Conservation (phyloP, 1,140 invertebrate genomes). For the Rhyacophila brunnea region DNA sequence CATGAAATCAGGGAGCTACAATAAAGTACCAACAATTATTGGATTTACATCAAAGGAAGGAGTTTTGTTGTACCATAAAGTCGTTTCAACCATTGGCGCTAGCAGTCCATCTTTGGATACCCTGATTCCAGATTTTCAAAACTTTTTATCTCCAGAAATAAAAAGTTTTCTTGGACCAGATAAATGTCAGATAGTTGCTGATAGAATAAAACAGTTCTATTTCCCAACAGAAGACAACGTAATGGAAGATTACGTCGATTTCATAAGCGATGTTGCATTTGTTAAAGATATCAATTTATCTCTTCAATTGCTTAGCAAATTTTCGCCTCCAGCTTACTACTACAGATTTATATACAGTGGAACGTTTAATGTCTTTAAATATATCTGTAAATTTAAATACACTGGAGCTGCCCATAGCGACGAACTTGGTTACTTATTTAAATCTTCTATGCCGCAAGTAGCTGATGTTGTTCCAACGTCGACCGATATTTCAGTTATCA, state of each 20-base stretch:
- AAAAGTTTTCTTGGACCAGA: conserved; percentile 33
- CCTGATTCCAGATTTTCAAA: conserved; percentile 41
- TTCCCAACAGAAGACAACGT: background rate
- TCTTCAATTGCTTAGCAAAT: background rate
- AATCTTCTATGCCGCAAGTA: too few species aligned
- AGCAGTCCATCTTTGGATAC: too few species aligned
- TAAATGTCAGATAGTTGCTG: conserved; percentile 42
- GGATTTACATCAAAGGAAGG: conserved; percentile 64
- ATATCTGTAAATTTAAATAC: background rate
- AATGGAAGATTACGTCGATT: background rate
- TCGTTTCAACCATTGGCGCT: conserved; percentile 38
- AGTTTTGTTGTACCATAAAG: conserved; percentile 42
- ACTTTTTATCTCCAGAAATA: conserved; percentile 43
- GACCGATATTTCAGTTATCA: conserved; percentile 41
- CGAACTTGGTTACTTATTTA: background rate
- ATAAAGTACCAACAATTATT: conserved; percentile 59
- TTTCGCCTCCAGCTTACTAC: background rate
- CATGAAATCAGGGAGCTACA: conserved; percentile 43
- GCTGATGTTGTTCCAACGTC: conserved; percentile 19
- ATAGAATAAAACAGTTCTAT: conserved; percentile 51
- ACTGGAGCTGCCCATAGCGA: background rate
- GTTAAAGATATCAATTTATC: background rate
- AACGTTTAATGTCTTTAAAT: background rate
- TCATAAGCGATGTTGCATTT: background rate
- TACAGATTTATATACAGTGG: background rate